Base-by-base conservation (phyloP, 1,140 invertebrate genomes). In the Atta cephalotes region DNA sequence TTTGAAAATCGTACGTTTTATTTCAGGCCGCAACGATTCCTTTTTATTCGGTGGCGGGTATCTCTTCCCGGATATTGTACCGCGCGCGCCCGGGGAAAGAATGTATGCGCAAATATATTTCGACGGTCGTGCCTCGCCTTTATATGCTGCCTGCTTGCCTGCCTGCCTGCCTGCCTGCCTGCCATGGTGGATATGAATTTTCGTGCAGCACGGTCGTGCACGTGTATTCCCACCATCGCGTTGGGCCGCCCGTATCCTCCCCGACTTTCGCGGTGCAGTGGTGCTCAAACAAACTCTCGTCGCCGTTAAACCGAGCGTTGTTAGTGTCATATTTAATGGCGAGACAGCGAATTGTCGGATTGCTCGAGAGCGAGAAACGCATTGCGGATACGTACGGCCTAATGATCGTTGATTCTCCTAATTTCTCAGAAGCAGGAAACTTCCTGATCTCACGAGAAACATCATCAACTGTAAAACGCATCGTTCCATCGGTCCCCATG, bases 21-120 rank as follows among this genome's bases (percentile, higher is more conserved):
- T 90, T 90, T 90, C 89, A 82, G 72, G 65, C 62, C 53, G 62
- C 84, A 63, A 62, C 77, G 89, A 90, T 90, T 81, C 28, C 65
- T 86, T 87, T 89, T 85, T 89, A 87, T 66, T 85, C 62, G 60
- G 51, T 53, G 51, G 79, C 45, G 56, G 28, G 63, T 63, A 84
- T 85, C 88, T 85, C 88, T 89, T 85, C 70, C 39, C 74, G 87
- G 89, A 90, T 70, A 70, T 90, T 90, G 89, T 90, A 90, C 88
- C 88, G 88, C 89, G 88, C 89, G 78, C 80, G 68, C 77, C 63
- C 62, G 62, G 31, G 53, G 77, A 90, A 91, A 91, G 90, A 90
- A 91, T 90, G 90, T 91, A 91, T 91, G 90, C 89, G 89, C 82
- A 86, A 90, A 91, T 91, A 91, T 90, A 90, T 90, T 90, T 90